Evolutionary conservation across 2,113 vertebrate species (phyloP), one percentile per base, ranked within the genome.

Genomic region (Myanophis thanlyinensis): DNA sequence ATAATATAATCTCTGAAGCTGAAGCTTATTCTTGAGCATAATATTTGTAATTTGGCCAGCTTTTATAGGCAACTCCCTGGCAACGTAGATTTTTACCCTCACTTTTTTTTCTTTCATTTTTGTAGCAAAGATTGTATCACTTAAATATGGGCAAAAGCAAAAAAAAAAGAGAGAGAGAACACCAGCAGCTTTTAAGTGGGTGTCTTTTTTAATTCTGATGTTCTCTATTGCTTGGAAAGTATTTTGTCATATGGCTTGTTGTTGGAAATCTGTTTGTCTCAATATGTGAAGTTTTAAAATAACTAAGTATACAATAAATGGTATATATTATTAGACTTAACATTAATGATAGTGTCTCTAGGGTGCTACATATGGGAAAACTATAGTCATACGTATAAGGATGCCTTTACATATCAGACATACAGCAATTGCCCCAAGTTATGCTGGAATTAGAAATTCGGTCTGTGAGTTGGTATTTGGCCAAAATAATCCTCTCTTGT

Each of bases 201-300:
- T 95, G 88, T 95, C 59, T 95, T 93, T 62, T 97, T 91, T 49
- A 92, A 95, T 96, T 89, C 93, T 92, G 51, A 94, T 93, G 92
- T 89, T 93, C 92, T 27, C 47, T 90, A 85, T 47, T 93, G 25
- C 88, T 90, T 85, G 85, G 62, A 91, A 96, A 95, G 91, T 92
- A 59, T 90, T 85, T 54, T 94, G 56, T 91, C 85, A 56, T 93
- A 93, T 84, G 20, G 62, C 56, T 51, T 90, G 1, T 80, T 96
- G 48, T 40, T 90, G 91, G 46, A 96, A 92, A 92, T 89, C 47
- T 93, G 25, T 91, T 95, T 93, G 91, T 53, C 67, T 30, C 87
- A 90, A 54, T 90, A 56, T 91, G 91, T 80, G 84, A 3, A 44
- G n/a, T 89, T 88, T 89, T 93, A 67, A 90, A 91, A 51, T 93